These are phyloP conservation scores for Oscheius myriophilus DNA, from an alignment of 2,888 invertebrate species.

Conservation along the genomic window DNA sequence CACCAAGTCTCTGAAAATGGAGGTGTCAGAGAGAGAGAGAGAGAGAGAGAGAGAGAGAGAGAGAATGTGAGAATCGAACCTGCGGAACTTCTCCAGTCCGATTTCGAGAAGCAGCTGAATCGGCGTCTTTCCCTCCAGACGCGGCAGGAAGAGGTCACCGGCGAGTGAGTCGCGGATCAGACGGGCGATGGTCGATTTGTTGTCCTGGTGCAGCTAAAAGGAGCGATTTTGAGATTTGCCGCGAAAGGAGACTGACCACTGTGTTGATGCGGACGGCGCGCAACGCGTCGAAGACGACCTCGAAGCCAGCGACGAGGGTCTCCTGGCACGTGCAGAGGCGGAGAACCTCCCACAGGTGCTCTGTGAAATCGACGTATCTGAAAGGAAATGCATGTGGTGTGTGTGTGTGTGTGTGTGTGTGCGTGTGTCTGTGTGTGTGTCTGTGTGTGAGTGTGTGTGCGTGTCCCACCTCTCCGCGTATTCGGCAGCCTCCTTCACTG, in stretches of 20 bases:
- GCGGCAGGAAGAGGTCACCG: slow-evolving; percentile 32
- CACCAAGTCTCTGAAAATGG: slow-evolving; percentile 18
- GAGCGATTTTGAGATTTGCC: not conserved
- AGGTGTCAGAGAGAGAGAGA: not conserved
- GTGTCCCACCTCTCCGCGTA: not conserved
- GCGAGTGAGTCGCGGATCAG: slow-evolving; percentile 31
- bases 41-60: too few species aligned
- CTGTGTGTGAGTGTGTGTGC: not conserved
- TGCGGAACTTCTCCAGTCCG: slow-evolving; percentile 31
- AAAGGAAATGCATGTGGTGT: too few species aligned
- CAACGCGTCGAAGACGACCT: slow-evolving; percentile 25
- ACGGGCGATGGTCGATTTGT: slow-evolving; percentile 32
- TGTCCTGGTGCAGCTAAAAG: slow-evolving; percentile 32
- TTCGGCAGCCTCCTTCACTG: not conserved
- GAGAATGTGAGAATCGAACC: slow-evolving; percentile 17
- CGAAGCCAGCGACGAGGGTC: slow-evolving; percentile 15
- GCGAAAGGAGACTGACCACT: slow-evolving; percentile 18
- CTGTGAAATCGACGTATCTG: slow-evolving; percentile 34
- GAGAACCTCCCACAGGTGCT: slow-evolving; percentile 32
- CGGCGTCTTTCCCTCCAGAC: slow-evolving; percentile 31
- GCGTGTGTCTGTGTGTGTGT: not conserved
- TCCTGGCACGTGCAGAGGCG: slow-evolving; percentile 11
- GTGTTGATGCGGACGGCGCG: slow-evolving; percentile 19
- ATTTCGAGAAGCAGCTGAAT: slow-evolving; percentile 34
- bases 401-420: too few species aligned